Evolutionary conservation across 2,113 vertebrate genomes (phyloP).

Genomic region (Cephalopholis sonnerati): DNA sequence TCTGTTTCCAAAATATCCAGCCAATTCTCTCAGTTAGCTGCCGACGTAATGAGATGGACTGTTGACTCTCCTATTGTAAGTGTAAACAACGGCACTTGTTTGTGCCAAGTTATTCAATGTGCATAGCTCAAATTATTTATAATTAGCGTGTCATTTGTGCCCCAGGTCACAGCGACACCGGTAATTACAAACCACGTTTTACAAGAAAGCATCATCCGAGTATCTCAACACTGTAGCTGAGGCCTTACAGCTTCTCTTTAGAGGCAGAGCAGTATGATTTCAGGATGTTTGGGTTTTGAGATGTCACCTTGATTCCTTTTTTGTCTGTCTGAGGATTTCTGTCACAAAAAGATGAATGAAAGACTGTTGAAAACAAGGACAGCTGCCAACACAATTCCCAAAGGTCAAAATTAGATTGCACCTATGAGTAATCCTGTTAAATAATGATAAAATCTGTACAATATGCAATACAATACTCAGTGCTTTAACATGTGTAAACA

Average conservation of each 20-base stretch:
- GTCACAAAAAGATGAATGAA: background rate
- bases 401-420: background rate
- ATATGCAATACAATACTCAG: no score
- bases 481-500: no score
- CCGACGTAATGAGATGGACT: conserved; percentile 32
- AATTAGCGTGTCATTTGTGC: conserved; percentile 65
- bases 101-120: conserved; percentile 54
- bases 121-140: conserved; percentile 68
- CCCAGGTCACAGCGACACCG: conserved; percentile 51
- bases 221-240: background rate
- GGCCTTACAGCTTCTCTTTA: background rate
- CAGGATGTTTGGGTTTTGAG: background rate
- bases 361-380: background rate
- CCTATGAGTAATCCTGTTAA: background rate
- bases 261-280: background rate
- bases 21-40: background rate
- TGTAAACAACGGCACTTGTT: conserved; percentile 55
- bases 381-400: background rate
- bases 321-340: background rate
- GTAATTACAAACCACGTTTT: conserved; percentile 63
- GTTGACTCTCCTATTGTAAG: conserved; percentile 45
- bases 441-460: background rate
- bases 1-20: conserved; percentile 3
- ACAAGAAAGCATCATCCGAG: conserved; percentile 29
- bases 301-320: background rate